Evolutionary conservation across 2,888 invertebrate genomes (phyloP), one percentile per base, ranked within the genome.

Genomic region (Galeruca laticollis): DNA sequence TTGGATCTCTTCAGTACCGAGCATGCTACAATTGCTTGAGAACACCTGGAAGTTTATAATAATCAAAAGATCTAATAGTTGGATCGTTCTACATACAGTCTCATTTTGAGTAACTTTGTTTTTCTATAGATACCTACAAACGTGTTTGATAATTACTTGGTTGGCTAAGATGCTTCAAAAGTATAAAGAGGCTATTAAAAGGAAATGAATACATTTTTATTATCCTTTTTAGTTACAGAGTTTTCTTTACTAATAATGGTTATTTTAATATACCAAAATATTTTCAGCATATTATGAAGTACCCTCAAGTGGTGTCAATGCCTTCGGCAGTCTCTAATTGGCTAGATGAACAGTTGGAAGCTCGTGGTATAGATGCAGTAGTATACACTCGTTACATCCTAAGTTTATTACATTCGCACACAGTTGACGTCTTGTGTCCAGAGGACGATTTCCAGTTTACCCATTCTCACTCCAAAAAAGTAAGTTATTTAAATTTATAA

Each of bases 311-410:
- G 84, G 87, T 88, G 84, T 87, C 88, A 81, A 88, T 89, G 86
- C 89, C 89, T 83, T 87, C 88, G 85, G 90, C 90, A 86, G 89
- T 93, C 84, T 91, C 91, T 85, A 89, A 90, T 87, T 93, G 93
- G 93, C 89, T 93, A 82, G 91, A 91, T 84, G 89, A 90, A 85
- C 91, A 92, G 87, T 87, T 93, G 86, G 92, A 93, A 87, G 89
- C 90, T 82, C 89, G 92, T 84, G 92, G 92, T 81, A 91, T 93
- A 81, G 92, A 93, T 86, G 90, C 91, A 76, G 87, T 89, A 73
- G 88, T 89, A 76, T 91, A 91, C 86, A 89, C 90, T 79, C 89
- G 90, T 75, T 90, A 90, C 83, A 88, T 91, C 77, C 87, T 92
- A 78, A 89, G 90, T 83, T 87, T 91, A 76, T 86, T 91, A 79